Evolutionary conservation across 2,888 invertebrate species (phyloP).

Genomic region (Helobdella robusta): DNA sequence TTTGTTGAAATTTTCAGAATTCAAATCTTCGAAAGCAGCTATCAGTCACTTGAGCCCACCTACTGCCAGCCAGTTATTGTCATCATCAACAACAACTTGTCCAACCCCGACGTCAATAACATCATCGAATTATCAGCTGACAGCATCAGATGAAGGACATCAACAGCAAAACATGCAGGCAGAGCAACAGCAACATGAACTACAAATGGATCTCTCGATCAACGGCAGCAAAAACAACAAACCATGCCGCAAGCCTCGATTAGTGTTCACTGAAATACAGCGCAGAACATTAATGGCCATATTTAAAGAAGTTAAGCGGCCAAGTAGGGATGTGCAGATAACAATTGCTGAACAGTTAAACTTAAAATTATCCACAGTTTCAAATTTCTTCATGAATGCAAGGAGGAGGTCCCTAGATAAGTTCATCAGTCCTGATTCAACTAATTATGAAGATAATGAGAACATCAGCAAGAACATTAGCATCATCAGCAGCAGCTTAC

Average conservation of each 20-base stretch:
- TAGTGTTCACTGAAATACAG: constrained; percentile 16
- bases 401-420: constrained; percentile 78
- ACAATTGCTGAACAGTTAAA: constrained; percentile 94
- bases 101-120: not conserved
- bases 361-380: constrained; percentile 90
- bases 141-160: too few species aligned
- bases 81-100: not conserved
- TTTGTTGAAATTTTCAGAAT: too few species aligned
- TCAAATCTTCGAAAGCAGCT: too few species aligned
- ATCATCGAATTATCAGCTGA: too few species aligned
- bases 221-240: too few species aligned
- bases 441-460: too few species aligned
- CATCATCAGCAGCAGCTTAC: too few species aligned
- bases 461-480: too few species aligned
- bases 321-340: constrained; percentile 28
- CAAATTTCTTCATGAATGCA: constrained; percentile 99
- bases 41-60: too few species aligned
- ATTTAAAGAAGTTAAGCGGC: constrained; percentile 14
- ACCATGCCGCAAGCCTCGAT: constrained; percentile 12
- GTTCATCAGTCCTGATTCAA: constrained; percentile 60
- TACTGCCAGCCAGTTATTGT: too few species aligned
- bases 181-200: not conserved
- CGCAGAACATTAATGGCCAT: constrained; percentile 9
- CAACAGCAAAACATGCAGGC: not conserved
- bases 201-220: too few species aligned